These are phyloP conservation scores for Antheraea mylitta DNA, from an alignment of 1,140 invertebrate genomes.

Conservation along the genomic window DNA sequence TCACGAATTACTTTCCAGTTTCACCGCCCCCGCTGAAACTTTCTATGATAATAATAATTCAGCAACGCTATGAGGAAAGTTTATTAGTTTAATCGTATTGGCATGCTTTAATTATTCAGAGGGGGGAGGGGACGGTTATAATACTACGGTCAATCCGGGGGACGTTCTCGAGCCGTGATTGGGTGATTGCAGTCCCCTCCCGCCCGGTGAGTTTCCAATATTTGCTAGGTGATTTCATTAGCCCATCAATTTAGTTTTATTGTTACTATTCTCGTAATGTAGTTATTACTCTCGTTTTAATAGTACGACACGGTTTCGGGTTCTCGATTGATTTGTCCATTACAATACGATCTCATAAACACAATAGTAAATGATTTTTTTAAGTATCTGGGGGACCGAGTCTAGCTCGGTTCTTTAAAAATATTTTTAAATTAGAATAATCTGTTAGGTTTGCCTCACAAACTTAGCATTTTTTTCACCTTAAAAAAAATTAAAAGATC, in stretches of 20 bases:
- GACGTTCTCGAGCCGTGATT: conserved; percentile 33
- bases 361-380: no score
- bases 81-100: conserved; percentile 74
- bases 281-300: neutral
- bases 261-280: neutral
- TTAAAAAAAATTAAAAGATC: no score
- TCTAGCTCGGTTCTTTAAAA: no score
- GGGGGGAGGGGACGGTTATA: neutral
- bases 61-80: conserved; percentile 68
- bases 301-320: neutral
- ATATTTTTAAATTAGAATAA: no score
- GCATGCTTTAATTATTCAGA: conserved; percentile 60
- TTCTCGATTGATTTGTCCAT: neutral
- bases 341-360: neutral
- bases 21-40: conserved; percentile 44
- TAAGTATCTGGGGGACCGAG: no score
- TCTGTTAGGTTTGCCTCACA: no score
- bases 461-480: no score
- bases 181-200: conserved; percentile 26
- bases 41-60: conserved; percentile 71
- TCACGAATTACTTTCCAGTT: conserved; percentile 70
- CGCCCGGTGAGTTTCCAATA: conserved; percentile 22
- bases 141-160: neutral
- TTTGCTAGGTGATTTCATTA: conserved; percentile 38
- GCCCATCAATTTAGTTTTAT: conserved; percentile 34